Evolutionary conservation across 2,113 vertebrate species (phyloP), one percentile per base, ranked within the genome.

Genomic region (Lepisosteus oculatus): DNA sequence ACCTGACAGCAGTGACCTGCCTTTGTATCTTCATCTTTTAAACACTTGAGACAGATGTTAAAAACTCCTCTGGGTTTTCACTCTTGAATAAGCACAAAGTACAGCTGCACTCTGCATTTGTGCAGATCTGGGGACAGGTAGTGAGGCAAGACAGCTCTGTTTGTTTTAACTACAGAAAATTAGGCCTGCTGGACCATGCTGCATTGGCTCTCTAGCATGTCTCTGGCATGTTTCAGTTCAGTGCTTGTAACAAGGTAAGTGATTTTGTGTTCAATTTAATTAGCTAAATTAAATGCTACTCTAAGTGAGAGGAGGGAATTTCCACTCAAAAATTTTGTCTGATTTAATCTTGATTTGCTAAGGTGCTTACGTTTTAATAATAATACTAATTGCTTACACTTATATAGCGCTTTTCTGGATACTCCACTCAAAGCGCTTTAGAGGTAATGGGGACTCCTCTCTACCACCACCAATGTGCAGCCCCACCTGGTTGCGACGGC

Each of bases 11-110:
- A 57, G 29, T 82, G 86, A 87, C 73, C 74, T 82, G 79, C 62
- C 62, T 59, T 69, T 65, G 87, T 75, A 57, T 83, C 83, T 87
- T 84, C 82, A 87, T 89, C 82, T 84, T 82, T 83, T 85, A 81
- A 84, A 84, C 84, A 85, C 75, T 74, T 43, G 74, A 79, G 79
- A 81, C 80, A 77, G 80, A 82, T 61, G 64, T 74, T 83, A 84
- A 83, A 74, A 65, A 69, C 69, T 83, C 80, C 84, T 72, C 17
- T 41, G 14, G 67, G 72, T n/a, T 15, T 45, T 44, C 7, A 61
- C 8, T 64, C 13, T 41, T 41, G 78, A 81, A 57, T 43, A 61
- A 65, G 56, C 15, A 13, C 13, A 44, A 6, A 83, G 12, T 15
- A 45, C 9, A 43, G 45, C 45, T 15, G 59, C 67, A 17, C 73